These are phyloP conservation scores for Pelodiscus sinensis DNA, from an alignment of 2,113 vertebrate genomes.

Conservation along the genomic window DNA sequence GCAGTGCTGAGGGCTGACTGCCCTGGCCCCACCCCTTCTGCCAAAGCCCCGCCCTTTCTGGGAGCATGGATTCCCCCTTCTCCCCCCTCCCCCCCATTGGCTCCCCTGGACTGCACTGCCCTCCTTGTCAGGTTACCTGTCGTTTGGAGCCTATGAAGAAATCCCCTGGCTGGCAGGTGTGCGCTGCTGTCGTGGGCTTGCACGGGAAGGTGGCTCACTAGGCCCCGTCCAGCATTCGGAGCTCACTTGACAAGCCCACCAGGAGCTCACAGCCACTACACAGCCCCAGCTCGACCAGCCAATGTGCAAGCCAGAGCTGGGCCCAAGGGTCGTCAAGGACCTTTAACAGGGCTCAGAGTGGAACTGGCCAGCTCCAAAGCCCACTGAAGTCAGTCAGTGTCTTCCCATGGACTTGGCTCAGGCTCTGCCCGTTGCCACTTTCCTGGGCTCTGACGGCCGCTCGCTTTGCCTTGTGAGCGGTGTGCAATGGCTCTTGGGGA, in stretches of 20 bases:
- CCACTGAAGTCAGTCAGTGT: fast-evolving
- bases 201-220: background rate
- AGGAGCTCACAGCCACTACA: background rate
- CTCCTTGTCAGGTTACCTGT: background rate
- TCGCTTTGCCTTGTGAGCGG: fast-evolving
- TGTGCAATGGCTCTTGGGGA: background rate
- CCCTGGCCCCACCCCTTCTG: too few relatives aligned
- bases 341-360: background rate
- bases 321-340: fast-evolving
- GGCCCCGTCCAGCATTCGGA: fast-evolving
- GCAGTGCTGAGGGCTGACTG: too few relatives aligned
- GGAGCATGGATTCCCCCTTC: too few relatives aligned
- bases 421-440: background rate
- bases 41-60: too few relatives aligned
- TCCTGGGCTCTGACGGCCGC: background rate
- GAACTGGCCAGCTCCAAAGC: background rate
- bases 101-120: too few relatives aligned
- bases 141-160: background rate
- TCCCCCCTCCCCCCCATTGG: too few relatives aligned
- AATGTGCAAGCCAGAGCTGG: background rate
- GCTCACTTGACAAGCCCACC: background rate
- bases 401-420: fast-evolving
- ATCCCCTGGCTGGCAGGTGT: background rate
- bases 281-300: background rate
- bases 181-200: background rate